Evolutionary conservation across 2,797 vertebrate species (phyloP).

Genomic region (Mergus octosetaceus): DNA sequence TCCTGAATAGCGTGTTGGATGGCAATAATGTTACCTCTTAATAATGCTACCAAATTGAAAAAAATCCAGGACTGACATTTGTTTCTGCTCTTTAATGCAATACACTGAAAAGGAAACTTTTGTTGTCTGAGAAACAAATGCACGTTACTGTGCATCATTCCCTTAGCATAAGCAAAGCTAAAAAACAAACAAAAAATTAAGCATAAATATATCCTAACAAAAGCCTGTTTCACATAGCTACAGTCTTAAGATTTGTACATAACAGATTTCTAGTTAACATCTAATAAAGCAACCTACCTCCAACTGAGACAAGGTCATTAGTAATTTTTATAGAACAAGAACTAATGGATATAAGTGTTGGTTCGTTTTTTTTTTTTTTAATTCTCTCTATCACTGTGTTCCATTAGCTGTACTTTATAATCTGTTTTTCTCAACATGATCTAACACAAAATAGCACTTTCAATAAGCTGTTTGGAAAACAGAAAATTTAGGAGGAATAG

Average conservation of each 20-base stretch:
- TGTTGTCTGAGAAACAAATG: neutral
- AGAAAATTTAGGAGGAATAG: neutral
- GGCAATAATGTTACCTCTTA: neutral
- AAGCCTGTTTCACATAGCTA: neutral
- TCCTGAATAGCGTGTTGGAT: neutral
- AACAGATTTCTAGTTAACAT: neutral
- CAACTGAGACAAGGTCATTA: neutral
- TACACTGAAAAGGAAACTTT: neutral
- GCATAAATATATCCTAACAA: neutral
- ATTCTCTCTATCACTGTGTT: neutral
- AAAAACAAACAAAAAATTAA: neutral
- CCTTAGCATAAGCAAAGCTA: neutral
- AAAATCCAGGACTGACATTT: neutral
- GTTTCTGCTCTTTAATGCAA: neutral
- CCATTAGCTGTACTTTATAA: neutral
- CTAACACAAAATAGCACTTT: neutral
- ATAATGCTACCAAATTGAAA: neutral
- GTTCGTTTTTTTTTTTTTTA: neutral
- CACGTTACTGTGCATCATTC: neutral
- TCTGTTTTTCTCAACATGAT: neutral
- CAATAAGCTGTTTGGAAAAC: neutral
- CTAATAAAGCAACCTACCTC: neutral
- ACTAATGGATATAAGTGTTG: neutral
- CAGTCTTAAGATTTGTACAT: neutral
- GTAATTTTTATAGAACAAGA: neutral